Conservation (phyloP, 2,888 invertebrate species). For the Cosmia trapezina region DNA sequence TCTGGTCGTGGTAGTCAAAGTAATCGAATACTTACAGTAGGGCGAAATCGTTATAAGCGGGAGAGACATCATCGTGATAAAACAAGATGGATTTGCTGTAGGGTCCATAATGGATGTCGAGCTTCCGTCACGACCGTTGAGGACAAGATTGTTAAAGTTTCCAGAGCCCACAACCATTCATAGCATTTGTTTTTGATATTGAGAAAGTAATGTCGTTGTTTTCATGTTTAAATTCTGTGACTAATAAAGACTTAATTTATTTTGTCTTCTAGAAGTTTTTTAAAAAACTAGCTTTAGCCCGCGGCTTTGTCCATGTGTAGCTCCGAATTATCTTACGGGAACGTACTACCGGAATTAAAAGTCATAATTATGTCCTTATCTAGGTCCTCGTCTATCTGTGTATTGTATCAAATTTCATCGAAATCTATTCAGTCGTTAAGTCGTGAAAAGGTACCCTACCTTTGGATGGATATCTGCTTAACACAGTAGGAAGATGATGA, state of each 20-base stretch:
- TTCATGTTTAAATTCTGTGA: not conserved
- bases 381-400: no score
- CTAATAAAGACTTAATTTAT: constrained; percentile 1
- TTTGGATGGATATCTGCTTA: no score
- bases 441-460: no score
- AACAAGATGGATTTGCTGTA: constrained; percentile 50
- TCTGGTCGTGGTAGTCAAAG: constrained; percentile 53
- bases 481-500: no score
- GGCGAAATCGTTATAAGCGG: constrained; percentile 39
- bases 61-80: constrained; percentile 22
- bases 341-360: not conserved
- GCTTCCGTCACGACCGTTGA: constrained; percentile 36
- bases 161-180: constrained; percentile 34
- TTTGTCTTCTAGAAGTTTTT: constrained; percentile 14
- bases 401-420: no score
- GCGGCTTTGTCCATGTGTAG: no score
- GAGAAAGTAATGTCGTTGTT: not conserved
- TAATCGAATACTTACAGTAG: constrained; percentile 42
- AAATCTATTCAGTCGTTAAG: no score
- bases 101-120: constrained; percentile 44
- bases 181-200: not conserved
- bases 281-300: not conserved
- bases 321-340: not conserved
- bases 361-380: no score
- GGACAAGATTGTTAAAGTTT: constrained; percentile 37